Evolutionary conservation across 2,888 invertebrate genomes (phyloP).

Genomic region (Polydrusus pterygomalis): DNA sequence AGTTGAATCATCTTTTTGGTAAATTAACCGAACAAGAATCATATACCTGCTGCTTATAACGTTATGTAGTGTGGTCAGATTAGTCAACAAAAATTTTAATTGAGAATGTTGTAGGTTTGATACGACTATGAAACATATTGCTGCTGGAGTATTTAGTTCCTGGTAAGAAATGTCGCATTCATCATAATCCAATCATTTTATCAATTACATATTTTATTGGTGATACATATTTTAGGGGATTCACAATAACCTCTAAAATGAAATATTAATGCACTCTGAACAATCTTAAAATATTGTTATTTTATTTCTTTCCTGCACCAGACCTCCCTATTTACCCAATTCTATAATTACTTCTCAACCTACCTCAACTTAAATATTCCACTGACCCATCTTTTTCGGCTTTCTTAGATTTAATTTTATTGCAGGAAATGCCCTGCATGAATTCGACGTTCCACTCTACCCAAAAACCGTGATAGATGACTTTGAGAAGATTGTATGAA

Average conservation of each 20-base stretch:
- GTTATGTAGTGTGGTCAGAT: not conserved
- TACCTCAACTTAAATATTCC: not conserved
- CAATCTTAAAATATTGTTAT: not conserved
- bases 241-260: too few species aligned
- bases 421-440: conserved; percentile 40
- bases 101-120: not conserved
- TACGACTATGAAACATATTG: not conserved
- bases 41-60: not conserved
- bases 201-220: too few species aligned
- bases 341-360: not conserved
- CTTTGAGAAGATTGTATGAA: conserved; percentile 48
- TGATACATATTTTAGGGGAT: too few species aligned
- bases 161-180: too few species aligned
- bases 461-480: conserved; percentile 48
- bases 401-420: not conserved
- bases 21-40: not conserved
- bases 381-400: too few species aligned
- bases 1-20: conserved; percentile 15
- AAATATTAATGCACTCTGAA: too few species aligned
- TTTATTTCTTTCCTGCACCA: too few species aligned
- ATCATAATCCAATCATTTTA: too few species aligned
- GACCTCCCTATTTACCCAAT: too few species aligned
- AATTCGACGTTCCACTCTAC: not conserved
- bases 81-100: conserved; percentile 21
- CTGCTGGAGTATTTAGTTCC: too few species aligned